Conservation (phyloP, 2,113 vertebrate species). For the Rhinopomastus cyanomelas region DNA sequence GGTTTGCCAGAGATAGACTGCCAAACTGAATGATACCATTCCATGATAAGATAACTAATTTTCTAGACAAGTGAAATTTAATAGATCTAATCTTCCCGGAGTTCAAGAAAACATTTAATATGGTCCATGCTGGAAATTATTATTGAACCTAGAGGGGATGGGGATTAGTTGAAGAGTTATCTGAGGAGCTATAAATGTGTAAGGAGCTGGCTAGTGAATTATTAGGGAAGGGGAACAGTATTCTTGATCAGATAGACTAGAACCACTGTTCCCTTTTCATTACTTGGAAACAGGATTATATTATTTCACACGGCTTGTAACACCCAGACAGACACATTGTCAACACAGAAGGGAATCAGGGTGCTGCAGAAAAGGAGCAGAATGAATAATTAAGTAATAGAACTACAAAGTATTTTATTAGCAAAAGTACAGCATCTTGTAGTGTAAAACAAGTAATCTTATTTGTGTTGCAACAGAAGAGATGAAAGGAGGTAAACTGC, state of each 20-base stretch:
- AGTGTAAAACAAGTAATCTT: neutral
- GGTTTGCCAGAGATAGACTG: neutral
- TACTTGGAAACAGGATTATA: accelerated
- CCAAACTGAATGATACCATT: neutral
- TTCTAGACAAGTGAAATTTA: conserved; percentile 31
- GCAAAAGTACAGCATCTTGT: neutral
- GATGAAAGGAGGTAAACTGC: accelerated
- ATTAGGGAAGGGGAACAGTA: neutral
- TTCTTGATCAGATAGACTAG: neutral
- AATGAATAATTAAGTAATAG: neutral
- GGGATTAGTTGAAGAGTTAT: neutral
- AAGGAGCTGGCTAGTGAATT: neutral
- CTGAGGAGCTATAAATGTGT: neutral
- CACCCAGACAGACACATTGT: neutral
- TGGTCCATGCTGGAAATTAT: neutral
- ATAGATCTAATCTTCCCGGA: conserved; percentile 10
- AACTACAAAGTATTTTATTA: neutral
- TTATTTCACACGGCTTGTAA: neutral
- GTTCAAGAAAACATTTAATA: neutral
- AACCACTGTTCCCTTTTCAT: neutral
- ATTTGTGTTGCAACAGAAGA: neutral
- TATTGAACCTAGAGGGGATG: neutral
- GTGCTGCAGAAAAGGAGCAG: neutral
- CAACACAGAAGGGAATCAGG: neutral
- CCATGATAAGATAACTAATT: neutral